Evolutionary conservation across 1,140 invertebrate genomes (phyloP).

Genomic region (Aphelenchoides fujianensis): DNA sequence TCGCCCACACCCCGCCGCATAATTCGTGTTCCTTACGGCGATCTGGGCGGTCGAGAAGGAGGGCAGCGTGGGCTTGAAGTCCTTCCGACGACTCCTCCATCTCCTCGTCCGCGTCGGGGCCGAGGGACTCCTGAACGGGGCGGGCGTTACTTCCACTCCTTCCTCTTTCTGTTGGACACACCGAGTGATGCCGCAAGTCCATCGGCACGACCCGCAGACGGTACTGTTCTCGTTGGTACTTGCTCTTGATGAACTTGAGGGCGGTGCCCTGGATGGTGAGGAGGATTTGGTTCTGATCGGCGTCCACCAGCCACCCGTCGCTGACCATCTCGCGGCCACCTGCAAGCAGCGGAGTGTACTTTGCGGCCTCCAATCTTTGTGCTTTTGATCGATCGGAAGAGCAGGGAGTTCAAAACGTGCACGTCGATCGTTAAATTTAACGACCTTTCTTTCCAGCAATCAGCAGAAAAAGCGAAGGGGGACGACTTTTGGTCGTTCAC

Average conservation of each 20-base stretch:
- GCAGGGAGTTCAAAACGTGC: too few relatives aligned
- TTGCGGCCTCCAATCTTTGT: background rate
- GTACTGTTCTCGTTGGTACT: slow-evolving; percentile 45
- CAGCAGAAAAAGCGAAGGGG: too few relatives aligned
- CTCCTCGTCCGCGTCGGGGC: slow-evolving; percentile 35
- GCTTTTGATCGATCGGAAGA: too few relatives aligned
- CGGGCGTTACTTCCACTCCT: too few relatives aligned
- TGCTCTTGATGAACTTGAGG: slow-evolving; percentile 58
- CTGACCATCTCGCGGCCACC: slow-evolving; percentile 52
- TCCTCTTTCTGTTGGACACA: slow-evolving; percentile 28
- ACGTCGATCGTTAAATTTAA: too few relatives aligned
- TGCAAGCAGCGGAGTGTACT: slow-evolving; percentile 25
- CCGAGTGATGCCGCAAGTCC: slow-evolving; percentile 52
- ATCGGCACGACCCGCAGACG: slow-evolving; percentile 52
- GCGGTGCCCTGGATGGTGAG: slow-evolving; percentile 53
- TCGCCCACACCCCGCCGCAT: background rate
- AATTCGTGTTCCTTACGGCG: slow-evolving; percentile 44
- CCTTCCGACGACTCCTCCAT: slow-evolving; percentile 28
- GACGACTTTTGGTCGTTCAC: too few relatives aligned
- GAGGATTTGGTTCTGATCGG: slow-evolving; percentile 56
- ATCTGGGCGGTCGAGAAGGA: slow-evolving; percentile 52
- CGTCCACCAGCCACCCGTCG: slow-evolving; percentile 55
- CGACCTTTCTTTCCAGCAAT: too few relatives aligned
- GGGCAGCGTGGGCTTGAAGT: slow-evolving; percentile 38
- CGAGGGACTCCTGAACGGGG: slow-evolving; percentile 21